Conservation (phyloP, 2,797 vertebrate species). For the Petrocephalus sullivani region DNA sequence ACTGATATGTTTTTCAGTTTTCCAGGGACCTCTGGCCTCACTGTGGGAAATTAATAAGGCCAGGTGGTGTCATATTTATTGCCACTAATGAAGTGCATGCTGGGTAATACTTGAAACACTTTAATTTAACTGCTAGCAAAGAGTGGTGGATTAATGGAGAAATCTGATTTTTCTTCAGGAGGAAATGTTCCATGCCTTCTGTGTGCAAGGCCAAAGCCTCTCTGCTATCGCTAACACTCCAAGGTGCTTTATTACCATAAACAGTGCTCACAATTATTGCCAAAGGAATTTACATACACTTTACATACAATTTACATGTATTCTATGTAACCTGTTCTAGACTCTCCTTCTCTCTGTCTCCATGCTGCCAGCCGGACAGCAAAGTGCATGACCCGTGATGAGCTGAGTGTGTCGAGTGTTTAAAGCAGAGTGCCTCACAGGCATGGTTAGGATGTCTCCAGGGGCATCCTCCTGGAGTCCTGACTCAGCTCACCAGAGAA, state of each 20-base stretch:
- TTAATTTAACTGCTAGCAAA: background rate
- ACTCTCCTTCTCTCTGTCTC: background rate
- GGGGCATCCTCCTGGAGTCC: background rate
- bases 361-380: background rate
- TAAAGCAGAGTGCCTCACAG: background rate
- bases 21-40: background rate
- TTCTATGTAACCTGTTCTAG: background rate
- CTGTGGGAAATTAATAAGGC: constrained; percentile 2
- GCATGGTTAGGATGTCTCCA: background rate
- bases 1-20: background rate
- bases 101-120: constrained; percentile 16
- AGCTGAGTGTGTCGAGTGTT: background rate
- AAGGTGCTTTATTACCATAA: background rate
- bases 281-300: background rate
- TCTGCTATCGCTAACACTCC: background rate
- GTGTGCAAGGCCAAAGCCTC: background rate
- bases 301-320: constrained; percentile 4
- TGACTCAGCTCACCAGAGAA: background rate
- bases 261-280: constrained; percentile 11
- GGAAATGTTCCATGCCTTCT: background rate
- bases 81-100: constrained; percentile 2
- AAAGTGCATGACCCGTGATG: background rate
- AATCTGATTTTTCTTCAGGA: background rate
- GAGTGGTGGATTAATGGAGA: background rate
- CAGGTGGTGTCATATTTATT: constrained; percentile 1